Conservation (phyloP, 2,113 vertebrate genomes). For the Plecotus auritus region DNA sequence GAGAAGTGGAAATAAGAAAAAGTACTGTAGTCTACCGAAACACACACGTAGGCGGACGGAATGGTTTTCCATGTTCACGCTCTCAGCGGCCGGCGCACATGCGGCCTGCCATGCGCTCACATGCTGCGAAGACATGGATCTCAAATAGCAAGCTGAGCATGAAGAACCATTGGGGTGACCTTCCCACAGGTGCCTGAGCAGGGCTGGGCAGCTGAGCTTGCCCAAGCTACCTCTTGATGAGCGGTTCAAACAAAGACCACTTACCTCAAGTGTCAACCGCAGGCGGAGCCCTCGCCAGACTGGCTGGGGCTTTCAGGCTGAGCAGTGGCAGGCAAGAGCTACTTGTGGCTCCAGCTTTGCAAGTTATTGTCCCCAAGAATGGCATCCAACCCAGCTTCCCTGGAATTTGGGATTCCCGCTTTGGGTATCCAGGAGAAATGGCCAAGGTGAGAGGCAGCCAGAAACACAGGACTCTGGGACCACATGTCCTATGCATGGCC, state of each 20-base stretch:
- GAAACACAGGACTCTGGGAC: background rate
- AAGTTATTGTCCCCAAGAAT: background rate
- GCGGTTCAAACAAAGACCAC: background rate
- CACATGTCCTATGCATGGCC: background rate
- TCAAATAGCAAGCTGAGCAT: slow-evolving; percentile 84
- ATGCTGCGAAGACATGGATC: slow-evolving; percentile 79
- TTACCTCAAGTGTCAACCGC: background rate
- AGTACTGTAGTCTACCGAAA: slow-evolving; percentile 84
- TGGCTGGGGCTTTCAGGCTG: background rate
- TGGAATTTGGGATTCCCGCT: background rate
- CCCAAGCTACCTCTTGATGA: slow-evolving; percentile 35
- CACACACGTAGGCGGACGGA: slow-evolving; percentile 83
- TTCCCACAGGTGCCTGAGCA: slow-evolving; percentile 80
- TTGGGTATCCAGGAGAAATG: background rate
- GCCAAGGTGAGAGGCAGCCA: background rate
- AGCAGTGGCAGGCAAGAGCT: background rate
- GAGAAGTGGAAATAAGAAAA: slow-evolving; percentile 92
- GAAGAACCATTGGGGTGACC: slow-evolving; percentile 85
- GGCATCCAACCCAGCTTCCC: background rate
- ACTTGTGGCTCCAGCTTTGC: background rate
- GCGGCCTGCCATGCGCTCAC: slow-evolving; percentile 81
- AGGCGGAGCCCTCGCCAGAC: background rate
- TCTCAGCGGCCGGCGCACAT: slow-evolving; percentile 77
- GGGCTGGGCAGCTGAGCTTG: background rate
- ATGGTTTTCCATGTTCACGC: slow-evolving; percentile 88